phyloP scores from a whole-genome alignment of 2,113 vertebrate genomes.

The Donacobius atricapilla region DNA sequence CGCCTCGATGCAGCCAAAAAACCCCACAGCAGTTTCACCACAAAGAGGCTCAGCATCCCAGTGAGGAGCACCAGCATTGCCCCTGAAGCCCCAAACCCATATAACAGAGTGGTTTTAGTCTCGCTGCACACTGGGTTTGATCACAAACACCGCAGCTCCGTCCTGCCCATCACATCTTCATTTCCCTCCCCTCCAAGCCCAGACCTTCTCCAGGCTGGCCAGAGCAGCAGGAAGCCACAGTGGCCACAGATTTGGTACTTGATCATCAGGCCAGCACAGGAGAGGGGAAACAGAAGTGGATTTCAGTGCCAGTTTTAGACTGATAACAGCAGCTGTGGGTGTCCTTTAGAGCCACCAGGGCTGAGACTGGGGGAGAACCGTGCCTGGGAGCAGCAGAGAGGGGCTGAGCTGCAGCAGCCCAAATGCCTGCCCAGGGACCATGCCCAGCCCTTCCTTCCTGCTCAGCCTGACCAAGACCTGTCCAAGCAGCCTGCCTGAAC shows the following conservation, averaged over 20 bases:
- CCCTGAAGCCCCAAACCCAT: accelerated
- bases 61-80: neutral
- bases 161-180: neutral
- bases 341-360: neutral
- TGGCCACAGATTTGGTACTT: no score
- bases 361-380: neutral
- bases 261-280: neutral
- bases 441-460: neutral
- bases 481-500: neutral
- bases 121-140: neutral
- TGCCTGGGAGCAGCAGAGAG: neutral
- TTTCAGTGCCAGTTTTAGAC: neutral
- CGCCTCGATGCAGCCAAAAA: neutral
- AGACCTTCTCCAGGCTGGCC: neutral
- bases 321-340: neutral
- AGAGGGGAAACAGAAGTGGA: neutral
- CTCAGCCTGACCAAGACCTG: accelerated
- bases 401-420: neutral
- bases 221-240: neutral
- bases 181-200: neutral
- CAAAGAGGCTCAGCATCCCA: neutral
- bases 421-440: neutral
- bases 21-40: neutral
- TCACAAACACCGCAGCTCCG: neutral
- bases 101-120: neutral